Evolutionary conservation across 2,888 invertebrate species (phyloP).

Genomic region (Pseudococcus longispinus): DNA sequence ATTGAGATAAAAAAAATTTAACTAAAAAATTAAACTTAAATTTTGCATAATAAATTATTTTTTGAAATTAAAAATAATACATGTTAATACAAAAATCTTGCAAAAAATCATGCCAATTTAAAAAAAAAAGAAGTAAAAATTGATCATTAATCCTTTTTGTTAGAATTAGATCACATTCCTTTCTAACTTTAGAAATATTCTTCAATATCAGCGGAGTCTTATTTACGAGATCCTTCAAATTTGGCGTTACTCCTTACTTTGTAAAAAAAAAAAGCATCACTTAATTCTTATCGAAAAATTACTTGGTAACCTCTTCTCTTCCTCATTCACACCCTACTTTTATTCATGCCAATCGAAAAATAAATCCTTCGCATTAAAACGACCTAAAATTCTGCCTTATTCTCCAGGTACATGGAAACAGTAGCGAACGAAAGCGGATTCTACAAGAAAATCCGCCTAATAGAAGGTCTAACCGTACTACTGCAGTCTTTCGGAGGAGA

Average conservation of each 20-base stretch:
- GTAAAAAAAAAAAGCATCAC: background rate
- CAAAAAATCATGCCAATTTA: too few relatives aligned
- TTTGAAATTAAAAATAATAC: background rate
- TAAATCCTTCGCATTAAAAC: too few relatives aligned
- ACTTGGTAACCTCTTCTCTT: background rate
- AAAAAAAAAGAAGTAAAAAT: background rate
- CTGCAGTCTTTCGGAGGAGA: slow-evolving; percentile 82
- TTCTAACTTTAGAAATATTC: too few relatives aligned
- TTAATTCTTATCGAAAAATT: background rate
- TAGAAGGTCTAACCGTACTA: slow-evolving; percentile 81
- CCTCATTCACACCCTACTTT: too few relatives aligned
- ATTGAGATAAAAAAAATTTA: background rate
- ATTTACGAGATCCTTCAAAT: background rate
- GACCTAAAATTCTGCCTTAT: background rate
- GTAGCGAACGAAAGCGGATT: slow-evolving; percentile 71
- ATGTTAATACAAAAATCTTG: background rate
- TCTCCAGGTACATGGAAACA: slow-evolving; percentile 77
- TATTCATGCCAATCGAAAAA: too few relatives aligned
- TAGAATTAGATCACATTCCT: too few relatives aligned
- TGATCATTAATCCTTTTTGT: background rate
- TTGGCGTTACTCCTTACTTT: background rate
- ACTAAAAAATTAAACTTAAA: background rate
- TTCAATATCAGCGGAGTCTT: background rate
- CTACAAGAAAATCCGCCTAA: slow-evolving; percentile 74
- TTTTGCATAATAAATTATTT: background rate